A percentile compares a stretch with the other conserved stretches of the same genome.
Conservation (phyloP, 2,888 invertebrate species). For the Pachliopta kotzebuea region DNA sequence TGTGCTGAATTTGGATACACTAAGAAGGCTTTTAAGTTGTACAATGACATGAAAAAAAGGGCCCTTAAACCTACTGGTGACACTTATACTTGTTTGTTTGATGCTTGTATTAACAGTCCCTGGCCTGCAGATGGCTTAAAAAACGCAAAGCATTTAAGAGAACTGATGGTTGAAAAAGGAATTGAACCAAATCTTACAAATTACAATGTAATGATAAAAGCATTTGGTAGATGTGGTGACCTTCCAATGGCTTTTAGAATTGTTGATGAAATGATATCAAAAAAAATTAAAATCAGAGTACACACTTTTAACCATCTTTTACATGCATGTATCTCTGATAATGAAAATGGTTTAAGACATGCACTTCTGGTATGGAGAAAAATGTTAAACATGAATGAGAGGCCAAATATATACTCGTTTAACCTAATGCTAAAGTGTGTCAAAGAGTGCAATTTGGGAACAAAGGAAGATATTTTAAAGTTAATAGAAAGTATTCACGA, state of each 20-base stretch:
- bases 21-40: conserved; percentile 91
- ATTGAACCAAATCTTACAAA: conserved; percentile 86
- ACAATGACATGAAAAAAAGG: conserved; percentile 89
- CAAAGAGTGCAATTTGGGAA: conserved; percentile 90
- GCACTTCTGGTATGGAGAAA: conserved; percentile 93
- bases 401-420: conserved; percentile 87
- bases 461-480: conserved; percentile 78
- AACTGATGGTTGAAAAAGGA: conserved; percentile 85
- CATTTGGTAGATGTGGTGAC: conserved; percentile 92
- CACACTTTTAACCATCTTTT: conserved; percentile 90
- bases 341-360: conserved; percentile 89
- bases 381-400: conserved; percentile 83
- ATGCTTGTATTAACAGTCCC: conserved; percentile 92
- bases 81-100: conserved; percentile 92
- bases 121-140: conserved; percentile 84
- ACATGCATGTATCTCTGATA: conserved; percentile 91
- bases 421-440: conserved; percentile 90
- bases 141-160: conserved; percentile 83
- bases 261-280: conserved; percentile 90
- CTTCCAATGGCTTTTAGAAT: conserved; percentile 87
- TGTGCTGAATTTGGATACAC: conserved; percentile 92
- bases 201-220: conserved; percentile 95
- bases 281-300: conserved; percentile 80
- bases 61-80: conserved; percentile 84
- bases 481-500: conserved; percentile 59